These are phyloP conservation scores for Chamaetylas fuelleborni DNA, from an alignment of 2,113 vertebrate species.

Conservation along the genomic window DNA sequence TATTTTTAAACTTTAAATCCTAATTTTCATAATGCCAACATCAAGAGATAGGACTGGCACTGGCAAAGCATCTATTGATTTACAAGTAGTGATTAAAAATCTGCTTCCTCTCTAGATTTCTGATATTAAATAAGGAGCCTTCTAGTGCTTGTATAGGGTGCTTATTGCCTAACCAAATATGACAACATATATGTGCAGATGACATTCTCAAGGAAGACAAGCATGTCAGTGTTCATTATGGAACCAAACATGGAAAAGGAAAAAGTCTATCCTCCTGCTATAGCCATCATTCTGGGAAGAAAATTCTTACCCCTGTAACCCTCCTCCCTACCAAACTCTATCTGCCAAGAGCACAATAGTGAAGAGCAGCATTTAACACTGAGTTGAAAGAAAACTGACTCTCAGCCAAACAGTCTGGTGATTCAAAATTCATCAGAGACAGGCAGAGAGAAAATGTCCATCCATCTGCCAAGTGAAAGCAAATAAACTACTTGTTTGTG, in stretches of 20 bases:
- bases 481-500: neutral
- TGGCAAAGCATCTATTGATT: neutral
- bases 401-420: neutral
- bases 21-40: neutral
- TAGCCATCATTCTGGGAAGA: neutral
- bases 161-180: neutral
- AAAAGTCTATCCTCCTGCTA: neutral
- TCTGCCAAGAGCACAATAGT: neutral
- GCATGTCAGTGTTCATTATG: neutral
- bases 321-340: neutral
- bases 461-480: neutral
- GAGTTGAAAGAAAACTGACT: neutral
- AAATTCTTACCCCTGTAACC: neutral
- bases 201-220: neutral
- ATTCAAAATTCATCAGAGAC: neutral
- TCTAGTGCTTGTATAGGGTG: neutral
- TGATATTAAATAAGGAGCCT: neutral
- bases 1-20: neutral
- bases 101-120: neutral
- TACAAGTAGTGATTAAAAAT: neutral
- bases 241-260: neutral
- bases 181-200: neutral
- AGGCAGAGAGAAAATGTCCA: neutral
- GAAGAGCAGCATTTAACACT: neutral
- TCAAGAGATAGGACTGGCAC: neutral